These are phyloP conservation scores for Sturnus vulgaris DNA, from an alignment of 2,113 vertebrate genomes.

Conservation along the genomic window DNA sequence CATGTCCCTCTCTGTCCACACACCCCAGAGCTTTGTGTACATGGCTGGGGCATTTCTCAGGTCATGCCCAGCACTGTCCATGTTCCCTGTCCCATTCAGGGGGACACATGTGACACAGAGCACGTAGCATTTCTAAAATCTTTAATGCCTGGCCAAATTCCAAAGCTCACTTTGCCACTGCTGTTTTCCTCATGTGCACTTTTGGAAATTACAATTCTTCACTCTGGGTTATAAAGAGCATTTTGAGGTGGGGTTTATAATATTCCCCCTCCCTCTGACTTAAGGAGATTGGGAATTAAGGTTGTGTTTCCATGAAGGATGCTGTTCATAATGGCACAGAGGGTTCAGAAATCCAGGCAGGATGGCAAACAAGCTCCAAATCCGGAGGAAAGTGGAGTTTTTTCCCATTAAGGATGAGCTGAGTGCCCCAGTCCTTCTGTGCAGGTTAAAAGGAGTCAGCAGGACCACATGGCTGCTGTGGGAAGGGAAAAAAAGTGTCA, in stretches of 20 bases:
- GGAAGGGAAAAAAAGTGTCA: background rate
- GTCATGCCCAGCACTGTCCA: background rate
- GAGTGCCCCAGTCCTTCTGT: background rate
- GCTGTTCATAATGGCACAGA: background rate
- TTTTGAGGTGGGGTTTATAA: background rate
- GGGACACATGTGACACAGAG: background rate
- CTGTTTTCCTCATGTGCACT: fast-evolving
- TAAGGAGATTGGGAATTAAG: background rate
- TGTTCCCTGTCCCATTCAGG: background rate
- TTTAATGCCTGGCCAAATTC: background rate
- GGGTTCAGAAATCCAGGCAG: background rate
- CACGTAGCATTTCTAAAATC: background rate
- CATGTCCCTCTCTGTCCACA: background rate
- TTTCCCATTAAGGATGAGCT: background rate
- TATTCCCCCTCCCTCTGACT: background rate
- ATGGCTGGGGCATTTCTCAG: background rate
- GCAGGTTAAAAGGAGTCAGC: background rate
- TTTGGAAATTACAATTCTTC: background rate
- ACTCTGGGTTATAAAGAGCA: background rate
- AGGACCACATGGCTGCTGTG: fast-evolving
- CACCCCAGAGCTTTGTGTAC: background rate
- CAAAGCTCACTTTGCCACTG: background rate
- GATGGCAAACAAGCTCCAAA: background rate
- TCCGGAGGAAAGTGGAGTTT: background rate
- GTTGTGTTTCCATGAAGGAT: background rate